A percentile compares a stretch with the other conserved stretches of the same genome.
phyloP scores from a whole-genome alignment of 2,888 invertebrate species.

The Macrophya annulata region DNA sequence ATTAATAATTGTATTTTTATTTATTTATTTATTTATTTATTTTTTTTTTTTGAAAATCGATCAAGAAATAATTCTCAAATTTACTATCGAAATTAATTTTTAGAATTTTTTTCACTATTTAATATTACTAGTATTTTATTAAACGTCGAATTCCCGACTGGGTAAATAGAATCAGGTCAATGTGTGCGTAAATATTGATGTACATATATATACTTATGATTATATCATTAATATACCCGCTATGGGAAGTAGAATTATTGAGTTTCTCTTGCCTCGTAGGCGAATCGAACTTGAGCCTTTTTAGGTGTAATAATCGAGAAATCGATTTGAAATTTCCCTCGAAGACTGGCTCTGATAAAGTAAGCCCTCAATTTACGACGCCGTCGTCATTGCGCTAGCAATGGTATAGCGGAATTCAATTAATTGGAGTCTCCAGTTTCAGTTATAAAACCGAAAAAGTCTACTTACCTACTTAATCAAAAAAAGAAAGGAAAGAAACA shows the following conservation, averaged over 20 bases:
- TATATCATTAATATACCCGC: background rate
- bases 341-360: background rate
- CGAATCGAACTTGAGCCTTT: slow-evolving; percentile 17
- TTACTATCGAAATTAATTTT: background rate
- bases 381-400: background rate
- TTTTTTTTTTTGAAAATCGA: background rate
- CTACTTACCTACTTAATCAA: background rate
- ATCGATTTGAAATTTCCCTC: slow-evolving; percentile 6
- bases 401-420: background rate
- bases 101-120: background rate
- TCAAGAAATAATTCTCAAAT: background rate
- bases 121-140: background rate
- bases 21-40: too few relatives aligned
- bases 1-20: background rate
- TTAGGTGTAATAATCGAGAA: background rate
- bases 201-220: background rate
- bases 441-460: too few relatives aligned
- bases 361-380: slow-evolving; percentile 6
- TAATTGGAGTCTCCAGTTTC: background rate
- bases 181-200: background rate
- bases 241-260: background rate
- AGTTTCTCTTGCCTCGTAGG: background rate
- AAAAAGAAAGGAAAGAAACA: background rate
- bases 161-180: background rate
- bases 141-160: background rate